These are phyloP conservation scores for Sipha flava DNA, from an alignment of 1,140 invertebrate genomes.

Conservation along the genomic window DNA sequence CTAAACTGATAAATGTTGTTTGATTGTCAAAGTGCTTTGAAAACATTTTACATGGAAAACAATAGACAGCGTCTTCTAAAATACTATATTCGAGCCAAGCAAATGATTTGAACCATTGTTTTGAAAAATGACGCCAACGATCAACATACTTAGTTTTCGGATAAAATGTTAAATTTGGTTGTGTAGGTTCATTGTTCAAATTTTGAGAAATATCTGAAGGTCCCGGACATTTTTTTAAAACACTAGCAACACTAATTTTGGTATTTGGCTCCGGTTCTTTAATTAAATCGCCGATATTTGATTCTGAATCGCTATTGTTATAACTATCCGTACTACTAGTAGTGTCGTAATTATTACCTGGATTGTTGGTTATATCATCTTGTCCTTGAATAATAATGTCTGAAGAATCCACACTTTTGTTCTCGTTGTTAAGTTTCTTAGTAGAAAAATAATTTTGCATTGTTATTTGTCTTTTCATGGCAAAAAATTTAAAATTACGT, in stretches of 20 bases:
- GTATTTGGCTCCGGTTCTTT: not conserved
- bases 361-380: not conserved
- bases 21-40: no score
- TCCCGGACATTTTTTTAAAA: not conserved
- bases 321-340: conserved; percentile 1
- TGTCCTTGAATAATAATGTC: not conserved
- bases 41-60: no score
- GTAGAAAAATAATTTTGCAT: not conserved
- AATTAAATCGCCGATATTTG: not conserved
- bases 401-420: not conserved
- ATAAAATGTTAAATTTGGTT: no score
- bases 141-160: no score
- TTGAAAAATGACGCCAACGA: no score
- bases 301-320: not conserved
- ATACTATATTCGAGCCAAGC: no score
- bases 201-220: not conserved
- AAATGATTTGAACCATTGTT: no score
- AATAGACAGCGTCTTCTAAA: no score
- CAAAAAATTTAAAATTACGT: not conserved
- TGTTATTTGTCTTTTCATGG: not conserved
- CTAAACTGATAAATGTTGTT: no score
- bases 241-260: not conserved
- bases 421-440: not conserved
- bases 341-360: not conserved
- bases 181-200: not conserved